Percentiles rank a stretch among this genome's conserved stretches.
These are phyloP conservation scores for Rhingia campestris DNA, from an alignment of 2,888 invertebrate species.

Conservation along the genomic window DNA sequence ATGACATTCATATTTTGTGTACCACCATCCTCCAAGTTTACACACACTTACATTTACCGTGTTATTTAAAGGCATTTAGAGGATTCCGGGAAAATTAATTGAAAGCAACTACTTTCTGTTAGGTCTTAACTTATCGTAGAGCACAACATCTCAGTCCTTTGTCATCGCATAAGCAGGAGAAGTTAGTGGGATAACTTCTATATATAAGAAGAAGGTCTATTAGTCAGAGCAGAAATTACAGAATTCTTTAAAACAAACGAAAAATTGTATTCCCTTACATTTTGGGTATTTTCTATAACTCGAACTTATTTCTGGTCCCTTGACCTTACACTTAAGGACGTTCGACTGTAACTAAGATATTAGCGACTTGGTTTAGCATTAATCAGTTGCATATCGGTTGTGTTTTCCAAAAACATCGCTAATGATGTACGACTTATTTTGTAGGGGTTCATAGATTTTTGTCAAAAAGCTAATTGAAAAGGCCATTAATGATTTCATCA, in stretches of 20 bases:
- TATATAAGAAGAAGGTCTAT: neutral
- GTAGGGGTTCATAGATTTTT: no score
- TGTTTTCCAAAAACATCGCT: no score
- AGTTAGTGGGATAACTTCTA: neutral
- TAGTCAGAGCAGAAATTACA: neutral
- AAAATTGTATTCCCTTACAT: no score
- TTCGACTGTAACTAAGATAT: no score
- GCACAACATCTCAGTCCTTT: neutral
- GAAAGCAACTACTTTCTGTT: constrained; percentile 8
- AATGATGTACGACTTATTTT: no score
- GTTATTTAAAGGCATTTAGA: constrained; percentile 15
- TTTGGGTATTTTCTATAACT: no score
- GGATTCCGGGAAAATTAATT: constrained; percentile 37
- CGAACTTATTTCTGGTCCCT: no score
- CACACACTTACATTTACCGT: neutral
- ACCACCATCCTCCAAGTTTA: neutral
- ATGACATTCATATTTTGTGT: constrained; percentile 44
- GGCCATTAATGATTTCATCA: no score
- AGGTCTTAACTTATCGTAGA: neutral
- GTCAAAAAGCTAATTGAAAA: no score
- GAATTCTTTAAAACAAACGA: neutral
- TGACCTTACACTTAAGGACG: no score
- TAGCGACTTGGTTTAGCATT: no score
- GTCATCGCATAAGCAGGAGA: neutral
- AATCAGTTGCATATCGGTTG: no score